phyloP scores from a whole-genome alignment of 2,113 vertebrate species.

The Lagopus muta region DNA sequence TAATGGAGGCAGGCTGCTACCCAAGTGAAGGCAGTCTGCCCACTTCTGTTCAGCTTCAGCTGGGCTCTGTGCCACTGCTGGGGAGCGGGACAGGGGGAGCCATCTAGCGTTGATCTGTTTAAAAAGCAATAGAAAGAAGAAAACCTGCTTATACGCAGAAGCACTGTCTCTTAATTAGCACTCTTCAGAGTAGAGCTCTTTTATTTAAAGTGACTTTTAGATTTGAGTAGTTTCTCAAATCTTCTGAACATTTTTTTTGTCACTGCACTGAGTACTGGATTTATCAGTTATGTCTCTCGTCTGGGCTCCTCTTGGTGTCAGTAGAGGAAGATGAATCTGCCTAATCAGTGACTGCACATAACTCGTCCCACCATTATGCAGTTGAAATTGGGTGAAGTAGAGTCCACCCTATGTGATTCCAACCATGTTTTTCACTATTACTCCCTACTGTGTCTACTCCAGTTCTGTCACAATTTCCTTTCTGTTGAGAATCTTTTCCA shows the following conservation, averaged over 20 bases:
- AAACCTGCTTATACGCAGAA: rapidly evolving
- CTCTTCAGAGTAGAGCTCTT: neutral
- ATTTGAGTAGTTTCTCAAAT: neutral
- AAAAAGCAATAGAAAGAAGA: neutral
- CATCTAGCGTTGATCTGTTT: neutral
- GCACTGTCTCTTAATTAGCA: neutral
- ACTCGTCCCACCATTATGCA: neutral
- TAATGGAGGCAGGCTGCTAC: neutral
- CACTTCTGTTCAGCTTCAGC: neutral
- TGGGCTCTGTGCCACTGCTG: neutral
- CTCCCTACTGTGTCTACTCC: neutral
- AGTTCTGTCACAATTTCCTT: neutral
- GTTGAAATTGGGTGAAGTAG: neutral
- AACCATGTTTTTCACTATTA: neutral
- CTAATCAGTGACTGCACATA: neutral
- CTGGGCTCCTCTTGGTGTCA: neutral
- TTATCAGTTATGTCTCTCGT: neutral
- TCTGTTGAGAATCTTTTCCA: neutral
- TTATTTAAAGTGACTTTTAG: neutral
- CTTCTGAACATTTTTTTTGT: neutral
- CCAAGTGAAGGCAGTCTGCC: neutral
- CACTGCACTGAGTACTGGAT: neutral
- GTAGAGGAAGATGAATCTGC: neutral
- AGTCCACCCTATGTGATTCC: neutral
- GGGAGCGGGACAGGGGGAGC: neutral